These are phyloP conservation scores for Linurgus olivaceus DNA, from an alignment of 2,797 vertebrate genomes.

Conservation along the genomic window DNA sequence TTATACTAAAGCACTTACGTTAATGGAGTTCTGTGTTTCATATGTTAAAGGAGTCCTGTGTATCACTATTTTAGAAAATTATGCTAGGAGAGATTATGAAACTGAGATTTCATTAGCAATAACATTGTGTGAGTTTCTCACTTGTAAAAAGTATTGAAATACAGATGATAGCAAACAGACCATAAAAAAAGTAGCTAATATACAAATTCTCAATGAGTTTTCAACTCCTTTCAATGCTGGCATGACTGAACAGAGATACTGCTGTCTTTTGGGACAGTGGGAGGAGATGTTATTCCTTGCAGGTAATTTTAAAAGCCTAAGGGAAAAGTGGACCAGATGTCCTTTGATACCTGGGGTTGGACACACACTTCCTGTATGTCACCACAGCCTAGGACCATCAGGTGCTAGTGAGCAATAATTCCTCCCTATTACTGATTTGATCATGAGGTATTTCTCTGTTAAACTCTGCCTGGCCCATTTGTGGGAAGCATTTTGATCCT, in stretches of 20 bases:
- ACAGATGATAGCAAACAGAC: no score
- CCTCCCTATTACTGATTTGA: not conserved
- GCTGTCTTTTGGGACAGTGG: not conserved
- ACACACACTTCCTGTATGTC: not conserved
- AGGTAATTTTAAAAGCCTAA: not conserved
- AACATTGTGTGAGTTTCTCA: no score
- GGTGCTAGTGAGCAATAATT: not conserved
- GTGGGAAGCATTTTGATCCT: not conserved
- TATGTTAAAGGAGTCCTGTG: no score
- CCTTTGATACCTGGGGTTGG: not conserved
- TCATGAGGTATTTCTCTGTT: not conserved
- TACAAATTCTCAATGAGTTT: no score
- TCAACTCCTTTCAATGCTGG: not conserved
- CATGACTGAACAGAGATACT: not conserved
- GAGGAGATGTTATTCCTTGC: not conserved
- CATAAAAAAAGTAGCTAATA: no score
- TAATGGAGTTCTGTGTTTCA: no score
- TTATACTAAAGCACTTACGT: no score
- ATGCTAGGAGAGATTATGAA: no score
- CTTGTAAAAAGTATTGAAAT: no score
- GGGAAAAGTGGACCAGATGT: not conserved
- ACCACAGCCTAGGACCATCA: not conserved
- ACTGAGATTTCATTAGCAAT: no score
- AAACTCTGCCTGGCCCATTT: not conserved
- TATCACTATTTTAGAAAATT: no score